Evolutionary conservation across 2,888 invertebrate genomes (phyloP).

Genomic region (Drymonia ruficornis): DNA sequence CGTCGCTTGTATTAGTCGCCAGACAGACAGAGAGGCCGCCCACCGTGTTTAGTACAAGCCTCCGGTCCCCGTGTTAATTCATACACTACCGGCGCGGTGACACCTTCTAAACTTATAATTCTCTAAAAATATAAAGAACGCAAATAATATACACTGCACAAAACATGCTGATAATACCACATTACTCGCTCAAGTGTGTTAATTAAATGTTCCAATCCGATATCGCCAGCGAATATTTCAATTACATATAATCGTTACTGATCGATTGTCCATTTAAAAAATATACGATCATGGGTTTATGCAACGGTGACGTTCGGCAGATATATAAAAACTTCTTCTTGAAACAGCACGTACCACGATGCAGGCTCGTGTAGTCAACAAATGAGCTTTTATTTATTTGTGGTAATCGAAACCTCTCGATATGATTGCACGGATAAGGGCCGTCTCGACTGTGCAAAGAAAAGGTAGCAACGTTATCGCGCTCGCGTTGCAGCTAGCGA

Average conservation of each 20-base stretch:
- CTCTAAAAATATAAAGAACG: slow-evolving; percentile 24
- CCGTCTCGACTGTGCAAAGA: too few species aligned
- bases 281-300: background rate
- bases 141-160: slow-evolving; percentile 58
- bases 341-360: too few species aligned
- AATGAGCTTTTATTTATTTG: too few species aligned
- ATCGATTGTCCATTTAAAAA: background rate
- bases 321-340: background rate
- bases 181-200: slow-evolving; percentile 56
- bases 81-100: background rate
- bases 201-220: slow-evolving; percentile 52
- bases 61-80: slow-evolving; percentile 26
- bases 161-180: slow-evolving; percentile 61
- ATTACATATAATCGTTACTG: background rate
- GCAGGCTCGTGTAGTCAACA: too few species aligned
- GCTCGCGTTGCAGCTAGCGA: too few species aligned
- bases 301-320: background rate
- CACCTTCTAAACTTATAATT: background rate
- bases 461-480: too few species aligned
- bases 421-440: too few species aligned
- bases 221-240: slow-evolving; percentile 46
- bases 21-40: slow-evolving; percentile 27
- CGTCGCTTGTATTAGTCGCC: too few species aligned
- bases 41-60: slow-evolving; percentile 36
- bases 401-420: too few species aligned